Conservation (phyloP, 1,140 invertebrate species). For the Pseudomyrmex pallidus region DNA sequence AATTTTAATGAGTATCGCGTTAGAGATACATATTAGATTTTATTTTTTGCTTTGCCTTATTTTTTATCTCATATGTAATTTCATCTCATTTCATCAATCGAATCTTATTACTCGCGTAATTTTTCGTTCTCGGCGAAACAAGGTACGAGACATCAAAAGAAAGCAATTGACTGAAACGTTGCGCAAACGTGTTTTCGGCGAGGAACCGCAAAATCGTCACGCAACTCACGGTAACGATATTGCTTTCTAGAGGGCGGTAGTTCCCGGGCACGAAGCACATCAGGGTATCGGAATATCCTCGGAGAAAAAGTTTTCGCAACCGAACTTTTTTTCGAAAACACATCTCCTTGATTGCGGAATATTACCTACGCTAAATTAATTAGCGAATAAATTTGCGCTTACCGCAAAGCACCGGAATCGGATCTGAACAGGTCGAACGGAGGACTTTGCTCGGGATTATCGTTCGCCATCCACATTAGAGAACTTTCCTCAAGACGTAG, state of each 20-base stretch:
- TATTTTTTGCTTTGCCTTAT: background rate
- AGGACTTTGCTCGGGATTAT: constrained; percentile 51
- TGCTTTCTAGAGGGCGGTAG: constrained; percentile 64
- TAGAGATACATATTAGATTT: background rate
- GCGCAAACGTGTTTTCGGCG: background rate
- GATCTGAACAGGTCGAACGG: background rate
- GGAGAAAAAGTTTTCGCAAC: constrained; percentile 21
- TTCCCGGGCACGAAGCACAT: background rate
- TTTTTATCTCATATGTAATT: background rate
- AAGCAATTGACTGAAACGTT: background rate
- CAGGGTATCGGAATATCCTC: background rate
- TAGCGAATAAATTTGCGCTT: constrained; percentile 53
- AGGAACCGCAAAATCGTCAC: background rate
- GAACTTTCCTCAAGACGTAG: constrained; percentile 40
- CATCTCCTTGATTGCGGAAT: background rate
- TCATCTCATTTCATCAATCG: background rate
- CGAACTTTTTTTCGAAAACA: background rate
- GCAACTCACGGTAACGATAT: background rate
- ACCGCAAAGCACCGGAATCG: background rate
- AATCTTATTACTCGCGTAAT: constrained; percentile 1
- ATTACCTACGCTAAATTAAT: constrained; percentile 25
- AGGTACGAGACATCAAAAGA: background rate
- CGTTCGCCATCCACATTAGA: constrained; percentile 44
- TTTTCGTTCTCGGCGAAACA: background rate
- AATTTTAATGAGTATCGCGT: constrained; percentile 1